Conservation (phyloP, 2,113 vertebrate species). For the Ctenomys sociabilis region DNA sequence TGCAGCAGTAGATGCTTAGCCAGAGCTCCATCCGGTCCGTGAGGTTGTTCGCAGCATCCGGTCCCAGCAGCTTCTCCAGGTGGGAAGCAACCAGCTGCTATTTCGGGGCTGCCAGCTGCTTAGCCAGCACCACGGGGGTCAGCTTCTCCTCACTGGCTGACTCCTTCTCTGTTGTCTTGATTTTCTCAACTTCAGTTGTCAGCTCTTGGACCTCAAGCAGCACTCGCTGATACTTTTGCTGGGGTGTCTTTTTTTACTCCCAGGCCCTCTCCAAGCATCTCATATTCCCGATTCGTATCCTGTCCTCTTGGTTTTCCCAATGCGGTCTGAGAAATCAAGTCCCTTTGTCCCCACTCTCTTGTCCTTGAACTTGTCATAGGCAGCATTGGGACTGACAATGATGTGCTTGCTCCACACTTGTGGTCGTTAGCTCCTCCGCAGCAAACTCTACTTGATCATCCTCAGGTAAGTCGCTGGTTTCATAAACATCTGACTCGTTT, state of each 20-base stretch:
- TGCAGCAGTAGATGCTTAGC: conserved; percentile 95
- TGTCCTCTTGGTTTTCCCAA: conserved; percentile 91
- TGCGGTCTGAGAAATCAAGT: conserved; percentile 96
- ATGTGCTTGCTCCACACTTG: conserved; percentile 97
- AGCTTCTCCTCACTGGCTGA: conserved; percentile 92
- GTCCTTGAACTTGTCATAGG: conserved; percentile 98
- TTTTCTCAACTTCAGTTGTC: conserved; percentile 92
- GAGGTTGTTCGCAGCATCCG: conserved; percentile 93
- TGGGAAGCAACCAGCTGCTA: conserved; percentile 95
- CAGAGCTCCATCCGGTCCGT: conserved; percentile 94
- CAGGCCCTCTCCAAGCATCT: conserved; percentile 93
- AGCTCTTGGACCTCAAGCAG: conserved; percentile 96
- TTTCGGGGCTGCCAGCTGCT: conserved; percentile 93
- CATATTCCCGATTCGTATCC: conserved; percentile 97
- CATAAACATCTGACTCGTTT: conserved; percentile 96
- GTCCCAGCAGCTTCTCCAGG: conserved; percentile 94
- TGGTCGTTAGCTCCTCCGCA: conserved; percentile 98
- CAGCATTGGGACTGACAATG: conserved; percentile 98
- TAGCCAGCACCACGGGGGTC: conserved; percentile 92
- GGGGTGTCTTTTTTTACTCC: conserved; percentile 95
- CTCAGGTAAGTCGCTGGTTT: conserved; percentile 95
- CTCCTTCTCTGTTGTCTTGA: conserved; percentile 92
- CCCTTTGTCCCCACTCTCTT: conserved; percentile 94
- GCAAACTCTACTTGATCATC: conserved; percentile 98
- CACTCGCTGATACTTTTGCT: conserved; percentile 96